Base-by-base conservation (phyloP, 2,888 invertebrate species). In the Oxystoma pomonae region DNA sequence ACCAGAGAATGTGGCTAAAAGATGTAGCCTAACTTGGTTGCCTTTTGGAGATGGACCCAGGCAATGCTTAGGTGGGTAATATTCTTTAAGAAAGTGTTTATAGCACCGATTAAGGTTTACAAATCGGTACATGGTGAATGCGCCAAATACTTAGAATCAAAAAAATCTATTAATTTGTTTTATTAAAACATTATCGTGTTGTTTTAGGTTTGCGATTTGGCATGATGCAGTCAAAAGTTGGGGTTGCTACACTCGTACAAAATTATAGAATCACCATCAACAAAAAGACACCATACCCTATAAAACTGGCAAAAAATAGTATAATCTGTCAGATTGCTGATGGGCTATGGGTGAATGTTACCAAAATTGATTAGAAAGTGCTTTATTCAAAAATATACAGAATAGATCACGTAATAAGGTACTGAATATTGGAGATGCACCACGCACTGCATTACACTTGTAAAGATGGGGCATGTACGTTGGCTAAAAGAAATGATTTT, bases 11-110 rank as follows among this genome's bases (percentile, higher is more conserved):
- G 85, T 84, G 65, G 78, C 55, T 0, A 57, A 58, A 18, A 53
- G 65, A 49, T 63, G 59, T 7, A 58, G 60, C 7, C 22, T 58
- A n/a, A 35, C 65, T 9, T 64, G 57, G 20, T 1, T 67, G 50
- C 67, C 85, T 0, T 85, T 85, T 71, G 85, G 85, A 1, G 84
- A 84, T 71, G 85, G 85, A 0, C 84, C 85, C 5, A 78, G 83
- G 64, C 82, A 83, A 74, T 85, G 85, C 71, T 79, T 85, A 72
- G 84, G 85, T 84, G 74, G n/a, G n/a, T n/a, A n/a, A n/a, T n/a
- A n/a, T n/a, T n/a, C n/a, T n/a, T n/a, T n/a, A n/a, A n/a, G n/a
- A n/a, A n/a, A n/a, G n/a, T n/a, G n/a, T n/a, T n/a, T n/a, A n/a
- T n/a, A n/a, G n/a, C n/a, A n/a, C n/a, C n/a, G n/a, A n/a, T n/a